phyloP scores from a whole-genome alignment of 2,888 invertebrate species.

The Erebia epiphron region DNA sequence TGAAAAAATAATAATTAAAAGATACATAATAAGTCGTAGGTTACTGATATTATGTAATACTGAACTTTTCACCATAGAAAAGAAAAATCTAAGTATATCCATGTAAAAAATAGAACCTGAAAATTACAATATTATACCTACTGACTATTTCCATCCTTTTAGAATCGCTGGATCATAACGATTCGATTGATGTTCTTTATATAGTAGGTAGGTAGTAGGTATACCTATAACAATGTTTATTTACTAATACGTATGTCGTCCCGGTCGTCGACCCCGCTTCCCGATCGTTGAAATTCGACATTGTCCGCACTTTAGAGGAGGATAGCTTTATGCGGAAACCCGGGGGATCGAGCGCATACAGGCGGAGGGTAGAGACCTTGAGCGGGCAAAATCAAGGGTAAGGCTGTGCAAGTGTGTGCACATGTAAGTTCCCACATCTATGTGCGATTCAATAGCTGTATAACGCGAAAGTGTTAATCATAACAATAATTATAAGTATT shows the following conservation, averaged over 20 bases:
- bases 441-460: slow-evolving; percentile 53
- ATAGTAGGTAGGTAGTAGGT: slow-evolving; percentile 55
- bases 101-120: slow-evolving; percentile 3
- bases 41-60: background rate
- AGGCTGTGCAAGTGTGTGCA: slow-evolving; percentile 67
- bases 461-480: slow-evolving; percentile 24
- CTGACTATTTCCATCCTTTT: slow-evolving; percentile 15
- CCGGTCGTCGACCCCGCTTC: slow-evolving; percentile 71
- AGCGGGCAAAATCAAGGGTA: slow-evolving; percentile 83
- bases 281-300: slow-evolving; percentile 76
- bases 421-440: slow-evolving; percentile 51
- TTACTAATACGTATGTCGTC: slow-evolving; percentile 76
- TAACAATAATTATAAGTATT: too few species aligned
- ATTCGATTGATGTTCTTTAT: slow-evolving; percentile 58
- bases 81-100: background rate
- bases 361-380: slow-evolving; percentile 81
- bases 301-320: slow-evolving; percentile 67
- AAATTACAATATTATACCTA: slow-evolving; percentile 17
- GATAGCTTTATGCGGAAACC: slow-evolving; percentile 61
- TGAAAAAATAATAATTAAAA: too few species aligned
- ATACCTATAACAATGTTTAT: slow-evolving; percentile 72
- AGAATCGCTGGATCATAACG: slow-evolving; percentile 45
- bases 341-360: slow-evolving; percentile 60
- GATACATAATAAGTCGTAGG: background rate
- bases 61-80: background rate